A percentile compares a stretch with the other conserved stretches of the same genome.
phyloP scores from a whole-genome alignment of 1,140 invertebrate genomes.

The Antheraea mylitta region DNA sequence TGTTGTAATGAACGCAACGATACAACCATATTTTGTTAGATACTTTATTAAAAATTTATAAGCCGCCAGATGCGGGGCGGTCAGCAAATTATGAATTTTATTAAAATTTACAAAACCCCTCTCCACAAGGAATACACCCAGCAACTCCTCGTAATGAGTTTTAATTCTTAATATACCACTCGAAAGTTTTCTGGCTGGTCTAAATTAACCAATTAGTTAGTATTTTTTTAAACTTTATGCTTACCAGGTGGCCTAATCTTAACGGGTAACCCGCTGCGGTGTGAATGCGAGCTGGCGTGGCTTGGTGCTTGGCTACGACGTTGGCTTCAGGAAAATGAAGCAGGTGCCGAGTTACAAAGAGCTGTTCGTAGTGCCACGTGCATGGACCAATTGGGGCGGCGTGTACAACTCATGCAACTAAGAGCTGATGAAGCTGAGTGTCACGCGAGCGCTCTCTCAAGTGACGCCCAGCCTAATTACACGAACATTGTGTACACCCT shows the following conservation, averaged over 20 bases:
- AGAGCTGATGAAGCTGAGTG: slow-evolving; percentile 87
- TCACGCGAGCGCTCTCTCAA: slow-evolving; percentile 86
- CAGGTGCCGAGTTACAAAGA: slow-evolving; percentile 59
- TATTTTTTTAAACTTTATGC: slow-evolving; percentile 33
- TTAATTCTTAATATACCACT: slow-evolving; percentile 59
- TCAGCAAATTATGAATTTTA: slow-evolving; percentile 26
- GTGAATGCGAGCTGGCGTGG: slow-evolving; percentile 94
- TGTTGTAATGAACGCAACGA: slow-evolving; percentile 22
- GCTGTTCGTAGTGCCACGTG: slow-evolving; percentile 82
- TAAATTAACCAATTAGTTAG: slow-evolving; percentile 12
- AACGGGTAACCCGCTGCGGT: slow-evolving; percentile 90
- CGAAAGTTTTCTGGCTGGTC: slow-evolving; percentile 26
- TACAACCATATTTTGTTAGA: slow-evolving; percentile 26
- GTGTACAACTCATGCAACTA: slow-evolving; percentile 84
- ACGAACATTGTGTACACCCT: slow-evolving; percentile 53
- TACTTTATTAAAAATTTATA: slow-evolving; percentile 28
- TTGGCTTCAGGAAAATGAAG: slow-evolving; percentile 83
- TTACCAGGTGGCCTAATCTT: slow-evolving; percentile 88
- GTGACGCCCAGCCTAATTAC: slow-evolving; percentile 68
- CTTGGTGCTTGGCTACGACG: slow-evolving; percentile 91
- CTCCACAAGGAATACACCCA: slow-evolving; percentile 23
- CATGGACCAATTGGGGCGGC: slow-evolving; percentile 80
- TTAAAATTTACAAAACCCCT: slow-evolving; percentile 33
- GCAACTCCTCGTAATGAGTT: slow-evolving; percentile 52
- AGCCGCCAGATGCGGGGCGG: slow-evolving; percentile 14